A percentile compares a stretch with the other conserved stretches of the same genome.
These are phyloP conservation scores for Venustaconcha ellipsiformis DNA, from an alignment of 1,140 invertebrate genomes.

Conservation along the genomic window DNA sequence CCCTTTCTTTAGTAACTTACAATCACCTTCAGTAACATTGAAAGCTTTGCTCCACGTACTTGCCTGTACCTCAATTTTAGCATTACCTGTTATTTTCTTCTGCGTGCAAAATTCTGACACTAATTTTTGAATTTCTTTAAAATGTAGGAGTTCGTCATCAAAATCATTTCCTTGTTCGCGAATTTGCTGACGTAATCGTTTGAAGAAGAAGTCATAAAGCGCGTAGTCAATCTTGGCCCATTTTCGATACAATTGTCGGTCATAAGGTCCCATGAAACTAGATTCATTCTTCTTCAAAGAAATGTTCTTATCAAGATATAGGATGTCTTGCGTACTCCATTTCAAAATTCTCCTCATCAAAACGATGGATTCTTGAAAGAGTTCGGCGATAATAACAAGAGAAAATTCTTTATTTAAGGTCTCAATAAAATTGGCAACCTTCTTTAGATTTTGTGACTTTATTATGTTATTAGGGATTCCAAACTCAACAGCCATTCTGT, in stretches of 20 bases:
- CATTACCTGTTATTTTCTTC: neutral
- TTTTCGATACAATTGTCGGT: conserved; percentile 2
- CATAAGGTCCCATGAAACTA: neutral
- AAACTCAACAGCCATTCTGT: conserved; percentile 53
- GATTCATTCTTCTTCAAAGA: conserved; percentile 1
- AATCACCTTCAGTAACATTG: neutral
- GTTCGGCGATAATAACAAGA: conserved; percentile 49
- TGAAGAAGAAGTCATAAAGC: conserved; percentile 13
- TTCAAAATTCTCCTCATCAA: conserved; percentile 42
- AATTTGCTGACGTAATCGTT: conserved; percentile 18
- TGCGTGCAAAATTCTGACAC: conserved; percentile 9
- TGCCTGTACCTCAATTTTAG: neutral
- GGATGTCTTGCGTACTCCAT: conserved; percentile 49
- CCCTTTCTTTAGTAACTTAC: conserved; percentile 5
- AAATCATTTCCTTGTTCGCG: conserved; percentile 6
- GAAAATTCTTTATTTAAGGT: conserved; percentile 36
- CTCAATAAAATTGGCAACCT: conserved; percentile 12
- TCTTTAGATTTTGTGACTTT: neutral
- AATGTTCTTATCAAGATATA: conserved; percentile 20
- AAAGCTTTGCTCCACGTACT: conserved; percentile 16
- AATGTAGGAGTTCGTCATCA: conserved; percentile 18
- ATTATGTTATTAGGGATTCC: conserved; percentile 24
- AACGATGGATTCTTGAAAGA: conserved; percentile 52
- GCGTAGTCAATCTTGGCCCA: conserved; percentile 20
- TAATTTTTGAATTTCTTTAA: conserved; percentile 8